These are phyloP conservation scores for Epinephelus coioides DNA, from an alignment of 2,797 vertebrate species.

Conservation along the genomic window DNA sequence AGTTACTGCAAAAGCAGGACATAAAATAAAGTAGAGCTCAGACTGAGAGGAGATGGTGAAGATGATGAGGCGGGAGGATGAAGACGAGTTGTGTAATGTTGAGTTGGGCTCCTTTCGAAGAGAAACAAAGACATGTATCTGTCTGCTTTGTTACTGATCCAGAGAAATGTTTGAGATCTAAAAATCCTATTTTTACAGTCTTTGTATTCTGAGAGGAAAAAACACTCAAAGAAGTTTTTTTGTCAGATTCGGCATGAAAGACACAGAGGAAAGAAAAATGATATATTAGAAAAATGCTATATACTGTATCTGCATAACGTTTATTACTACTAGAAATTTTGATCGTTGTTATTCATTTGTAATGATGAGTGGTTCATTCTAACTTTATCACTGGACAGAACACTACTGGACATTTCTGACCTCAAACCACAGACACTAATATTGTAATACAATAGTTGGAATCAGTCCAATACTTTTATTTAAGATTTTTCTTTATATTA, in stretches of 20 bases:
- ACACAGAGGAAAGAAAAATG: no score
- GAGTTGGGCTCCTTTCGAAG: neutral
- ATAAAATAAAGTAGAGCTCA: conserved; percentile 24
- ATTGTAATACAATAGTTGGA: no score
- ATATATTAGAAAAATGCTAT: no score
- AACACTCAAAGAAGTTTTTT: neutral
- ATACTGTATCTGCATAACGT: no score
- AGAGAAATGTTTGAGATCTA: conserved; percentile 6
- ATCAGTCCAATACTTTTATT: no score
- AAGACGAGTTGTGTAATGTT: neutral
- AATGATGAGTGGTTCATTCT: neutral
- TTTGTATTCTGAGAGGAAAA: neutral
- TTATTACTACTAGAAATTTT: neutral
- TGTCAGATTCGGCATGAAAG: no score
- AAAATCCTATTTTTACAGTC: neutral
- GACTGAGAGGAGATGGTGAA: conserved; percentile 6
- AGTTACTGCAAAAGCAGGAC: conserved; percentile 36
- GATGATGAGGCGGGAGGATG: conserved; percentile 7
- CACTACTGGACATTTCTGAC: neutral
- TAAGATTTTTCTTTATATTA: no score
- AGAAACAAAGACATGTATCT: neutral
- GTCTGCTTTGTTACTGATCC: neutral
- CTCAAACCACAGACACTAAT: no score
- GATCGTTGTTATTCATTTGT: neutral
- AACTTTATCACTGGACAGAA: neutral